Evolutionary conservation across 2,113 vertebrate species (phyloP).

Genomic region (Morone chrysops): DNA sequence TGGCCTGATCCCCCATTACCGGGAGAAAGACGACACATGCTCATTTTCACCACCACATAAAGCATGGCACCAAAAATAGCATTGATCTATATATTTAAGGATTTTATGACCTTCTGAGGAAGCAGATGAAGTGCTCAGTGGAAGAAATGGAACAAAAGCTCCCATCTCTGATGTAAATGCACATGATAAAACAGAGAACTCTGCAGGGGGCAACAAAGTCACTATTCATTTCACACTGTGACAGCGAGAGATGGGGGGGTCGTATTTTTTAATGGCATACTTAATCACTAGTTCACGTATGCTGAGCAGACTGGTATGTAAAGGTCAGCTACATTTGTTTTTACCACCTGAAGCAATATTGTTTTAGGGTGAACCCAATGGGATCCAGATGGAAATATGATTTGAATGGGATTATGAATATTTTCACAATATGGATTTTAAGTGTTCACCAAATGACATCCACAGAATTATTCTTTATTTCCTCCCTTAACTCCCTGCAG

Average conservation of each 20-base stretch:
- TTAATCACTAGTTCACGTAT: constrained; percentile 35
- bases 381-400: not conserved
- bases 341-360: constrained; percentile 20
- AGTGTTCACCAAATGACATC: not conserved
- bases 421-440: not conserved
- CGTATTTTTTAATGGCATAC: constrained; percentile 16
- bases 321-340: constrained; percentile 39
- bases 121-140: not conserved
- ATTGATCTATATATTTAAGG: not conserved
- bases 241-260: not conserved
- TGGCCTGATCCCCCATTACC: not conserved
- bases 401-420: no score
- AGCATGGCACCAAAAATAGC: not conserved
- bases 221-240: not conserved
- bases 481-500: no score
- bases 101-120: not conserved
- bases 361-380: not conserved
- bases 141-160: constrained; percentile 17
- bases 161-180: not conserved
- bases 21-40: not conserved
- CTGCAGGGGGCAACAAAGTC: not conserved
- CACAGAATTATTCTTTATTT: not conserved
- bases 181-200: not conserved
- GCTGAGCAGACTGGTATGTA: constrained; percentile 26
- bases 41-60: not conserved